These are phyloP conservation scores for Boleophthalmus pectinirostris DNA, from an alignment of 2,113 vertebrate species.

Conservation along the genomic window DNA sequence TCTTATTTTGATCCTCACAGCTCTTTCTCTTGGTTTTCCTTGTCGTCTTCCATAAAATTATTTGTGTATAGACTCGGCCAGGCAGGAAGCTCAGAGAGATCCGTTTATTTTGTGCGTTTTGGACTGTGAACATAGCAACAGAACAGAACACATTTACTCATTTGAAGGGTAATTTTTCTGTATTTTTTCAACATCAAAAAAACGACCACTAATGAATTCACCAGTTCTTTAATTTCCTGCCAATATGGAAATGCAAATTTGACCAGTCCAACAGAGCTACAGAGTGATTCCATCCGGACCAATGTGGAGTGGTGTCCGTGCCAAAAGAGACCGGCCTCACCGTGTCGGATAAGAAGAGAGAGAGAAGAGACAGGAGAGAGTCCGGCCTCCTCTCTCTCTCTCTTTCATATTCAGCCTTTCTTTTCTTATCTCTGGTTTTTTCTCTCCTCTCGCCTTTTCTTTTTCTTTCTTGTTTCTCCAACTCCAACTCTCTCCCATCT, in stretches of 20 bases:
- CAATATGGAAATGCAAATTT: neutral
- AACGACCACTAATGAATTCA: neutral
- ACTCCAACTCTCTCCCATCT: neutral
- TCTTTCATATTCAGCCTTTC: neutral
- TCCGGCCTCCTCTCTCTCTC: slow-evolving; percentile 5
- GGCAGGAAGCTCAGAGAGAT: too few species aligned
- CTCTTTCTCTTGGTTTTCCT: too few species aligned
- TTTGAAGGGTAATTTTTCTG: too few species aligned
- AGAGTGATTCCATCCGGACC: neutral
- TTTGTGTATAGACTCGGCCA: too few species aligned
- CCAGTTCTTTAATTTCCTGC: neutral
- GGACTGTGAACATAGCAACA: too few species aligned
- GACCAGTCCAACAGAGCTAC: neutral
- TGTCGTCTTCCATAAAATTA: too few species aligned
- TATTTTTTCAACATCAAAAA: neutral
- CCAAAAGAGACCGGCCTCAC: neutral
- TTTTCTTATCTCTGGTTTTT: neutral
- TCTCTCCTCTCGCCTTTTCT: neutral
- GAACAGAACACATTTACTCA: too few species aligned
- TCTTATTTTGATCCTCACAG: too few species aligned
- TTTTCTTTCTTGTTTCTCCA: neutral
- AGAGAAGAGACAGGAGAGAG: neutral
- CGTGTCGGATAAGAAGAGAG: neutral
- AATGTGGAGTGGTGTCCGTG: neutral
- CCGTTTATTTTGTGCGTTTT: too few species aligned